Conservation (phyloP, 2,797 vertebrate species). For the Sebastes elongatus region DNA sequence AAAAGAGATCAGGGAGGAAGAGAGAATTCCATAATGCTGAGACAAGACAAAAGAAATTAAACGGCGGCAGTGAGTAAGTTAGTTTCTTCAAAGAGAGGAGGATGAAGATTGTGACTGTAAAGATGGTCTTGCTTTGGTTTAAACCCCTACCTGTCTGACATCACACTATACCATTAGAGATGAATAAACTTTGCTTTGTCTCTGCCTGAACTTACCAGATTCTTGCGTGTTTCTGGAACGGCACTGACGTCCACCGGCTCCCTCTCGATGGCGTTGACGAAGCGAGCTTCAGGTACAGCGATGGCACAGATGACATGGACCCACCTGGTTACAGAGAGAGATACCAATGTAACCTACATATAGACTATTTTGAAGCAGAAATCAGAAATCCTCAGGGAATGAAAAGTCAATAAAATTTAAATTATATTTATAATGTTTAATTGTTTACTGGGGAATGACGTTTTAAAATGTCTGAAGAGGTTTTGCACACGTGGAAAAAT, state of each 20-base stretch:
- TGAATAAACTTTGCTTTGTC: neutral
- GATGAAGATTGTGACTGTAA: neutral
- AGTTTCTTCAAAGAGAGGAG: neutral
- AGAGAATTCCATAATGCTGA: neutral
- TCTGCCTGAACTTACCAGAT: conserved; percentile 83
- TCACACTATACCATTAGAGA: neutral
- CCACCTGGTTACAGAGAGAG: conserved; percentile 84
- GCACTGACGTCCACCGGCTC: conserved; percentile 91
- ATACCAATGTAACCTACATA: neutral
- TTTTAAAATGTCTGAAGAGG: neutral
- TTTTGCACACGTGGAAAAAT: neutral
- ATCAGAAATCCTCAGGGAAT: neutral
- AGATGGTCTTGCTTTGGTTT: neutral
- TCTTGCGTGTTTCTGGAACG: conserved; percentile 93
- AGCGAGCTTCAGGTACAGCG: conserved; percentile 92
- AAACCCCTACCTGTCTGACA: neutral
- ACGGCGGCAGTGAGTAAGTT: neutral
- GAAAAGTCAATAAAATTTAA: neutral
- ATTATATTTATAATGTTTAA: too few relatives aligned
- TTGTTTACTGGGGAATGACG: neutral
- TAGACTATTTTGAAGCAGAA: neutral
- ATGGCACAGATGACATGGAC: conserved; percentile 97
- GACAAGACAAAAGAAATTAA: neutral
- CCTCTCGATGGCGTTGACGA: conserved; percentile 88
- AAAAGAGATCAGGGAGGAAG: neutral